These are phyloP conservation scores for Corythucha ciliata DNA, from an alignment of 2,888 invertebrate species.

Conservation along the genomic window DNA sequence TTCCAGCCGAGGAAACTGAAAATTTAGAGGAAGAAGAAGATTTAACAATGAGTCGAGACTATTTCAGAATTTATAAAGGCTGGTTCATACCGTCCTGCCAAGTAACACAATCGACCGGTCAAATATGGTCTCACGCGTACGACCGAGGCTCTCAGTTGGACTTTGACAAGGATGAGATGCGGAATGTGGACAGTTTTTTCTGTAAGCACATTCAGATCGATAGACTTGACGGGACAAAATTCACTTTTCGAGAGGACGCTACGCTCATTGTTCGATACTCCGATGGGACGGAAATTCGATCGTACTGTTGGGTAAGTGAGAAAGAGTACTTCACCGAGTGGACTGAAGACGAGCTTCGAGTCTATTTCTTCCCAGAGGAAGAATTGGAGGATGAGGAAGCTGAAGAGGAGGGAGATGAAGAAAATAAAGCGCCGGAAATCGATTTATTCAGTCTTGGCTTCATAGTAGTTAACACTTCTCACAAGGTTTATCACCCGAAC, in stretches of 20 bases:
- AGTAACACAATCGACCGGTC: conserved; percentile 8
- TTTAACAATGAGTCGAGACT: background rate
- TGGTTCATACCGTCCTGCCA: too few relatives aligned
- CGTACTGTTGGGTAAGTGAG: conserved; percentile 12
- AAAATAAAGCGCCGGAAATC: background rate
- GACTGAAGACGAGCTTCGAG: conserved; percentile 7
- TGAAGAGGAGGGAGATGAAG: conserved; percentile 15
- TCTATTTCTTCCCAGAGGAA: conserved; percentile 14
- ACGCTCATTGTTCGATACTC: conserved; percentile 12
- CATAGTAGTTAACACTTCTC: conserved; percentile 8
- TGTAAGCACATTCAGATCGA: conserved; percentile 9
- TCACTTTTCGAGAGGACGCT: conserved; percentile 16
- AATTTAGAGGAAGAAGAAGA: conserved; percentile 8
- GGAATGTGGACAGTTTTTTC: conserved; percentile 16
- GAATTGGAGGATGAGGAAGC: conserved; percentile 8
- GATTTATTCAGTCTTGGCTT: conserved; percentile 13
- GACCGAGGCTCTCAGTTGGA: background rate
- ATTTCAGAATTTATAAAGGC: background rate
- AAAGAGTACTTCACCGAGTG: conserved; percentile 10
- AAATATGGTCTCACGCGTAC: background rate
- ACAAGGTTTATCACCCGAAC: conserved; percentile 17
- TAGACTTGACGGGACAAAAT: conserved; percentile 19
- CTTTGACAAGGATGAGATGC: conserved; percentile 11
- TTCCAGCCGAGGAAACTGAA: background rate
- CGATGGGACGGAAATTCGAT: conserved; percentile 21